Evolutionary conservation across 2,888 invertebrate species (phyloP).

Genomic region (Agriopis leucophaearia): DNA sequence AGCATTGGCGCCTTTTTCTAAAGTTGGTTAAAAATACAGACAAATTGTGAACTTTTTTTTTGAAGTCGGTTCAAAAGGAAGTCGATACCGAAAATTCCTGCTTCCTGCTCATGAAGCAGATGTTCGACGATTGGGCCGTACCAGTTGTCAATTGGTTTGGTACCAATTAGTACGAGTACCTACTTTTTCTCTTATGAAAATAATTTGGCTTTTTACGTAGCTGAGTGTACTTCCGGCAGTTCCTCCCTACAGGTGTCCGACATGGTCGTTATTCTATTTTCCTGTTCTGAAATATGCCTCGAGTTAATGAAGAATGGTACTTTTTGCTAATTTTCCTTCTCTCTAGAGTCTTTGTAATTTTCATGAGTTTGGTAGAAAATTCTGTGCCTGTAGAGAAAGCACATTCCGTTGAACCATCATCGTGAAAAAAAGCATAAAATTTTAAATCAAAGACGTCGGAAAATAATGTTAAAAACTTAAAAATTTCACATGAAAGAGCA

Average conservation of each 20-base stretch:
- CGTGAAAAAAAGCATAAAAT: neutral
- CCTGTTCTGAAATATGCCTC: slow-evolving; percentile 52
- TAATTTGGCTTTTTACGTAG: neutral
- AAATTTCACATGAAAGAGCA: too few species aligned
- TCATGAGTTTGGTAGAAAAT: neutral
- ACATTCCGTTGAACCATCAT: neutral
- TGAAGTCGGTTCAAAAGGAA: too few species aligned
- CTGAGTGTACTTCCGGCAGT: slow-evolving; percentile 30
- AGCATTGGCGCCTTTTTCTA: too few species aligned
- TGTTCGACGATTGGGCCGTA: too few species aligned
- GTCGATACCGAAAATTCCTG: too few species aligned
- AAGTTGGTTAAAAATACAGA: too few species aligned
- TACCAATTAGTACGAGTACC: too few species aligned
- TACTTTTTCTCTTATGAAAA: neutral
- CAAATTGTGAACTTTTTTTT: too few species aligned
- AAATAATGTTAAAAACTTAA: too few species aligned
- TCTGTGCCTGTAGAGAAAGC: neutral
- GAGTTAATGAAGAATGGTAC: slow-evolving; percentile 46
- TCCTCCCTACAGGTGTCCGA: slow-evolving; percentile 49
- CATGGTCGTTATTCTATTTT: slow-evolving; percentile 36
- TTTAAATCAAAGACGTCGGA: too few species aligned
- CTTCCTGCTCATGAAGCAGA: too few species aligned
- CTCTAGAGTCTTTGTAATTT: slow-evolving; percentile 15
- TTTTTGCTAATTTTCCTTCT: slow-evolving; percentile 26
- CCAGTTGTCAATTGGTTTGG: too few species aligned